Evolutionary conservation across 2,113 vertebrate genomes (phyloP).

Genomic region (Lampris megalopsis): DNA sequence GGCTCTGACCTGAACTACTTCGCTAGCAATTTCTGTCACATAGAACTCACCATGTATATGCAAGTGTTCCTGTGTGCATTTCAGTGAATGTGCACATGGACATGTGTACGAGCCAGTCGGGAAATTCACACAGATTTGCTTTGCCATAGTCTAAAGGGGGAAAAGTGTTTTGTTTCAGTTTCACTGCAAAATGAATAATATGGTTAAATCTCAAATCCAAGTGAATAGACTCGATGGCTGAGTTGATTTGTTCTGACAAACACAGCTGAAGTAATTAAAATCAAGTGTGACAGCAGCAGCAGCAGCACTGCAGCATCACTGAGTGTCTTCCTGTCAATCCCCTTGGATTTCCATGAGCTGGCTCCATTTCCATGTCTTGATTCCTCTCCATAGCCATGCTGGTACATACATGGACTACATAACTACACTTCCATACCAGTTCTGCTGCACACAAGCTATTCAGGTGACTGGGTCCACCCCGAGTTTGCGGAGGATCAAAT

Average conservation of each 20-base stretch:
- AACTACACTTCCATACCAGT: slow-evolving; percentile 26
- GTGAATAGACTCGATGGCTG: slow-evolving; percentile 21
- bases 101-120: not conserved
- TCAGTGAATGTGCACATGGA: not conserved
- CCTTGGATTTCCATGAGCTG: slow-evolving; percentile 8
- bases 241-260: slow-evolving; percentile 45
- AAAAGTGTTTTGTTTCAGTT: slow-evolving; percentile 33
- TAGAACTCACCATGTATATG: slow-evolving; percentile 6
- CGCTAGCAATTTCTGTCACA: slow-evolving; percentile 8
- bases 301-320: not conserved
- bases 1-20: slow-evolving; percentile 45
- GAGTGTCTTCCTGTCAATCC: slow-evolving; percentile 23
- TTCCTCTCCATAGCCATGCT: not conserved
- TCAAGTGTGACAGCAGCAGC: slow-evolving; percentile 42
- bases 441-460: slow-evolving; percentile 49
- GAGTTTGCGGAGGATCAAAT: slow-evolving; percentile 66
- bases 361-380: slow-evolving; percentile 37
- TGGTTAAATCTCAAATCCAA: slow-evolving; percentile 12
- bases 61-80: slow-evolving; percentile 13
- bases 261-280: slow-evolving; percentile 23
- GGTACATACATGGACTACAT: slow-evolving; percentile 8
- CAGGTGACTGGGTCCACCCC: slow-evolving; percentile 57
- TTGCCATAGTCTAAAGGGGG: not conserved
- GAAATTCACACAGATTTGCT: slow-evolving; percentile 25
- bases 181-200: slow-evolving; percentile 18